Percentiles rank a stretch among this genome's conserved stretches.
Conservation (phyloP, 2,113 vertebrate species). For the Callospermophilus lateralis region DNA sequence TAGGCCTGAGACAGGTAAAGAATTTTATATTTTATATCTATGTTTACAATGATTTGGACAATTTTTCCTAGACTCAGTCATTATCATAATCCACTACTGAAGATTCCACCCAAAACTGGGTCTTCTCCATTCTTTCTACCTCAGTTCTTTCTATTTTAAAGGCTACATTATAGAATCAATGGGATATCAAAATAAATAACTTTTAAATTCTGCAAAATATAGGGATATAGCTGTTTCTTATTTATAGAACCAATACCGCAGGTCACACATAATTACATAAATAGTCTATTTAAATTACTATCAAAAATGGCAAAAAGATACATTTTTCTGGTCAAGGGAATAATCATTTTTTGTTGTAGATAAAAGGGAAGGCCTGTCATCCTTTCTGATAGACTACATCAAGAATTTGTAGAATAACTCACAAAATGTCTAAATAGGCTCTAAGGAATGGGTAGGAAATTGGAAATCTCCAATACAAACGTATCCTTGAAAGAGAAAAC, state of each 20-base stretch:
- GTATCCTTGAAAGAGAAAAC: background rate
- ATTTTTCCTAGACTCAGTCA: background rate
- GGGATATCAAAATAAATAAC: background rate
- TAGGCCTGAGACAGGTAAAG: background rate
- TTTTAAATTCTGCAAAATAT: background rate
- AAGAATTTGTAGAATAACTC: constrained; percentile 7
- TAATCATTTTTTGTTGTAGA: background rate
- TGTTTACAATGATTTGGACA: background rate
- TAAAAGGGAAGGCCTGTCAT: background rate
- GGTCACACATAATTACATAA: background rate
- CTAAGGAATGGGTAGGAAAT: background rate
- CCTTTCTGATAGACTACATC: background rate
- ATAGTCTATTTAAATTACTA: background rate
- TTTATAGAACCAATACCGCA: background rate
- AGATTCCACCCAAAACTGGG: background rate
- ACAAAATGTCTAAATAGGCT: background rate
- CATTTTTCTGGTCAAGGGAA: background rate
- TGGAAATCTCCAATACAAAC: background rate
- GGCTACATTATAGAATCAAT: background rate
- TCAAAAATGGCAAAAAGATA: background rate
- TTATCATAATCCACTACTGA: background rate
- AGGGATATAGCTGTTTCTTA: background rate
- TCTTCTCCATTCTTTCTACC: background rate
- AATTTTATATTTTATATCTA: background rate
- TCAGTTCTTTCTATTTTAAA: background rate